Percentiles rank a stretch among this genome's conserved stretches.
phyloP scores from a whole-genome alignment of 1,140 invertebrate genomes.

The Aphelenchoides avenae region DNA sequence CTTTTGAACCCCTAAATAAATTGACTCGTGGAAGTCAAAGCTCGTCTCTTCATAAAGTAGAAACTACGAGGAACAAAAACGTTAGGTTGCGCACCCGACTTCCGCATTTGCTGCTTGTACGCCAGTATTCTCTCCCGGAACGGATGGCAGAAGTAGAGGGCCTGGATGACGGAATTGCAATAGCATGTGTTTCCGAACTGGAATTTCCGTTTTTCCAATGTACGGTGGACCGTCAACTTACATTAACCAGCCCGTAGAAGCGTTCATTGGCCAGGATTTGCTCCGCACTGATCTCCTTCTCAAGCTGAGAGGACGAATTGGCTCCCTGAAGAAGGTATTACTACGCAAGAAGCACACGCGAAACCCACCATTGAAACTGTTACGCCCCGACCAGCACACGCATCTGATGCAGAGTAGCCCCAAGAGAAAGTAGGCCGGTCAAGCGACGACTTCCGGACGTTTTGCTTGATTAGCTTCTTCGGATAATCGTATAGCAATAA shows the following conservation, averaged over 20 bases:
- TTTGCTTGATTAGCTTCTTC: no score
- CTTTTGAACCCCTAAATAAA: conserved; percentile 79
- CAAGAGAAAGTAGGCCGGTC: no score
- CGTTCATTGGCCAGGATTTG: conserved; percentile 49
- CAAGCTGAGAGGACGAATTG: conserved; percentile 51
- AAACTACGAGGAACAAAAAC: conserved; percentile 17
- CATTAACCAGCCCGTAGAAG: conserved; percentile 57
- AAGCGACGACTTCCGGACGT: no score
- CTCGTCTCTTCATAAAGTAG: background rate
- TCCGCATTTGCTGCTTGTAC: conserved; percentile 70
- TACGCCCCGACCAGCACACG: no score
- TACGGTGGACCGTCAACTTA: conserved; percentile 22
- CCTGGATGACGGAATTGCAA: conserved; percentile 97
- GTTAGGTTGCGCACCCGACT: conserved; percentile 48
- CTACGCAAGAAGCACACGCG: no score
- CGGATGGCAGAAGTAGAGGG: conserved; percentile 95
- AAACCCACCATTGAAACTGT: no score
- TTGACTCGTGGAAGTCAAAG: conserved; percentile 6
- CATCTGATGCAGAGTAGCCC: no score
- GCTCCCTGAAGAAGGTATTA: conserved; percentile 47
- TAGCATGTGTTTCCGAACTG: conserved; percentile 99
- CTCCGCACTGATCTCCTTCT: conserved; percentile 50
- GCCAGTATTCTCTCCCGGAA: conserved; percentile 96
- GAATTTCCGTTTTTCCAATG: conserved; percentile 59
- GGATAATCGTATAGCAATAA: no score